Base-by-base conservation (phyloP, 2,797 vertebrate species). In the Pterois miles region DNA sequence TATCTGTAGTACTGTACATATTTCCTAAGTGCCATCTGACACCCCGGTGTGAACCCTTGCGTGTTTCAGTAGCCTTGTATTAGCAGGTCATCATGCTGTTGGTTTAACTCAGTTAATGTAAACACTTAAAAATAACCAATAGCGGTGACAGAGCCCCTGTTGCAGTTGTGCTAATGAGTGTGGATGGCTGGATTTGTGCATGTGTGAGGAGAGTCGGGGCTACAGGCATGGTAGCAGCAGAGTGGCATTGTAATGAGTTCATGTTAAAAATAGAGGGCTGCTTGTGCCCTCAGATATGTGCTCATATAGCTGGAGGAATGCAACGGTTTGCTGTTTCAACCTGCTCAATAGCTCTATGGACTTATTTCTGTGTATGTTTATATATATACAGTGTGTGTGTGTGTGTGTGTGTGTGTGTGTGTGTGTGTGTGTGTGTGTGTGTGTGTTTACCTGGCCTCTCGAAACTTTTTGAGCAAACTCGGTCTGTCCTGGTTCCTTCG, bases 401-500 rank as follows among this genome's bases (percentile, higher is more conserved):
- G 56, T 43, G 33, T 16, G 23, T 34, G 18, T 12, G 16, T 54
- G 23, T 65, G 13, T 31, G 31, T 63, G 38, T 68, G 62, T 25
- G 22, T 76, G 46, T 59, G 66, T 65, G 72, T 18, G 22, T 63
- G 62, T 40, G 33, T 16, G 27, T 33, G n/a, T 11, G 40, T 18
- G 18, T 22, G 3, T 14, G 34, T 66, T 85, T 89, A 97, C 98
- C 98, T 97, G 92, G 97, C 95, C 86, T 99, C 98, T 48, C 96
- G 86, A 73, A 99, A 99, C 87, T 98, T 99, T 93, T 99, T 99
- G 9, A 98, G 96, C 70, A 98, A 90, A 76, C 97, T 97, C 4
- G 98, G 98, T 43, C 98, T 88, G 93, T 99, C 98, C 82, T 97
- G 98, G 90, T 99, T 99, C 85, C 98, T 95, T 52, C 98, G 95